Base-by-base conservation (phyloP, 2,797 vertebrate genomes). In the Lepilemur septentrionalis region DNA sequence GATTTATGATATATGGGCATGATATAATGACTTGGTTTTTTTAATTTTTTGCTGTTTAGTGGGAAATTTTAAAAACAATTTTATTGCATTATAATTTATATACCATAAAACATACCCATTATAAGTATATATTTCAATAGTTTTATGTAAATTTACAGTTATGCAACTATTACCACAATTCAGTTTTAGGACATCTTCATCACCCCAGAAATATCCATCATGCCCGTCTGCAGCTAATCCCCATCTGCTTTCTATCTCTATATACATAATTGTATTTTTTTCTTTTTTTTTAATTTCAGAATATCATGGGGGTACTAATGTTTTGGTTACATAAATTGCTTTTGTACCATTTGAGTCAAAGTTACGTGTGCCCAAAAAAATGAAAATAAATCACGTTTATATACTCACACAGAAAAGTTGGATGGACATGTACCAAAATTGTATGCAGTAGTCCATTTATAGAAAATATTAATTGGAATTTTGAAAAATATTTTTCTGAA, bases 331-430 rank as follows among this genome's bases (percentile, higher is more conserved):
- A 55, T 55, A 55, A 55, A 55, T 55, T 55, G 20, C 20, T 22
- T 55, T 55, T 55, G 52, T 55, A 55, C 52, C 52, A 55, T 20
- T 23, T 55, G 52, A 55, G 52, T 55, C 52, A 55, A 55, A 55
- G 20, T 55, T 55, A 22, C 22, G 52, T 55, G 20, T 55, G 20
- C 52, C 52, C 52, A 7, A 0, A 1, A 94, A 79, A 73, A 84
- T 43, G 46, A 97, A 96, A 87, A 86, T 78, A 70, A 90, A 76
- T 78, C 25, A 70, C 15, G 75, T 57, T 23, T 61, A 69, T 92
- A 84, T 78, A 59, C 72, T 85, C 65, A 80, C 57, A 83, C 2
- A 94, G 28, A 63, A 87, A 95, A 95, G 72, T 70, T 83, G 91
- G 57, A 57, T 61, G 69, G 32, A 83, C 2, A 0, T 38, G 18